A percentile compares a stretch with the other conserved stretches of the same genome.
These are phyloP conservation scores for Bradynema listronoti DNA, from an alignment of 1,140 invertebrate species.

Conservation along the genomic window DNA sequence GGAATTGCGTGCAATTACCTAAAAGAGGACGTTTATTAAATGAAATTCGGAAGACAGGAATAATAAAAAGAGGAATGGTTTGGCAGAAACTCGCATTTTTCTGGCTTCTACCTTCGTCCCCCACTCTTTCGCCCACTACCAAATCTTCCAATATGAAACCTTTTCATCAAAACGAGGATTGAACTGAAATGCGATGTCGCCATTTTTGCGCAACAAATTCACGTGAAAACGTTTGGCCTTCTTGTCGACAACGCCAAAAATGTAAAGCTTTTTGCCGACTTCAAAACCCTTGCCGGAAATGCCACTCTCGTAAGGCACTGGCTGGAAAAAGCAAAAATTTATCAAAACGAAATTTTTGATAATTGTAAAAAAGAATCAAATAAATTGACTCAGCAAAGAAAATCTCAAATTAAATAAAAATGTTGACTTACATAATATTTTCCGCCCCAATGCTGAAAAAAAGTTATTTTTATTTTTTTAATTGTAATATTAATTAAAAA, in stretches of 20 bases:
- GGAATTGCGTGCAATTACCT: slow-evolving; percentile 48
- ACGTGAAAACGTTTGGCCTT: slow-evolving; percentile 56
- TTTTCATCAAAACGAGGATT: slow-evolving; percentile 57
- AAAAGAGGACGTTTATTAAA: slow-evolving; percentile 9
- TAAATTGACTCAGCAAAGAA: background rate
- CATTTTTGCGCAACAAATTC: slow-evolving; percentile 54
- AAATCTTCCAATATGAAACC: slow-evolving; percentile 32
- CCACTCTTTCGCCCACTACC: too few species aligned
- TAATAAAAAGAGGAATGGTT: too few species aligned
- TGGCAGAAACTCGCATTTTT: too few species aligned
- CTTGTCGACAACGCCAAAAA: slow-evolving; percentile 56
- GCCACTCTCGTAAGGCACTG: slow-evolving; percentile 55
- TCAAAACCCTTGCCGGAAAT: slow-evolving; percentile 48
- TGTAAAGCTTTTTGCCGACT: slow-evolving; percentile 48
- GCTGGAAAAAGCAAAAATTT: too few species aligned
- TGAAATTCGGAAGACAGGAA: background rate
- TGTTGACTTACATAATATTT: slow-evolving; percentile 26
- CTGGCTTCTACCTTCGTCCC: too few species aligned
- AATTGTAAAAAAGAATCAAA: background rate
- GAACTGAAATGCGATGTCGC: slow-evolving; percentile 56
- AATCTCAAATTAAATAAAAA: background rate
- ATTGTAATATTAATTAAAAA: too few species aligned
- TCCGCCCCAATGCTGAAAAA: slow-evolving; percentile 49
- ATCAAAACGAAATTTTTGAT: slow-evolving; percentile 17
- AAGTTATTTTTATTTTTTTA: background rate